Conservation (phyloP, 92 coral and sea anemone genomes). For the Hydrozoanthus gracilis region DNA sequence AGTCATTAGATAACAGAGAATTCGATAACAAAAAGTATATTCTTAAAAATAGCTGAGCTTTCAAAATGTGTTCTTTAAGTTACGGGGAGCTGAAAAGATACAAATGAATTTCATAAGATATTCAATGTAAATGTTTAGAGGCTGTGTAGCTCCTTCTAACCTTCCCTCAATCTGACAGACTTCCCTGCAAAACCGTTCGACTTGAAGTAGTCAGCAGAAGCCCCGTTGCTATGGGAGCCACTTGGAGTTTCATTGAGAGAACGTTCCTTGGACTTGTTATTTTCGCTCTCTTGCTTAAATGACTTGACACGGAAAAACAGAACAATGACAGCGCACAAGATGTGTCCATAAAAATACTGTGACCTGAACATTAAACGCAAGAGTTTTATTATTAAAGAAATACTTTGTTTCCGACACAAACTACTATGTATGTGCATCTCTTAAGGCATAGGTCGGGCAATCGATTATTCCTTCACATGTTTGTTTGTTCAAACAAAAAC, state of each 20-base stretch:
- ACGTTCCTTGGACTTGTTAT: background rate
- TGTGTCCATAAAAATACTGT: slow-evolving; percentile 32
- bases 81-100: too few relatives aligned
- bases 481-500: too few relatives aligned
- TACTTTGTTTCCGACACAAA: too few relatives aligned
- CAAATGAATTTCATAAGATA: too few relatives aligned
- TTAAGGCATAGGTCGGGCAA: background rate
- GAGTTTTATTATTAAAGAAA: too few relatives aligned
- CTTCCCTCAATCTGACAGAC: background rate
- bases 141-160: background rate
- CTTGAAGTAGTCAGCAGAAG: background rate
- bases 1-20: too few relatives aligned
- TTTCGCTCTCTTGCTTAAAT: background rate
- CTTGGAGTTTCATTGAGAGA: background rate
- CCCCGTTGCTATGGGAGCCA: background rate
- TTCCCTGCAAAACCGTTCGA: background rate
- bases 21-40: too few relatives aligned
- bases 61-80: too few relatives aligned
- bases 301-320: slow-evolving; percentile 17
- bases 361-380: background rate
- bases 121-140: too few relatives aligned
- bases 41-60: too few relatives aligned
- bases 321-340: slow-evolving; percentile 10
- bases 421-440: too few relatives aligned
- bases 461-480: too few relatives aligned